Evolutionary conservation across 2,113 vertebrate genomes (phyloP), one percentile per base, ranked within the genome.

Genomic region (Oryzias woworae): DNA sequence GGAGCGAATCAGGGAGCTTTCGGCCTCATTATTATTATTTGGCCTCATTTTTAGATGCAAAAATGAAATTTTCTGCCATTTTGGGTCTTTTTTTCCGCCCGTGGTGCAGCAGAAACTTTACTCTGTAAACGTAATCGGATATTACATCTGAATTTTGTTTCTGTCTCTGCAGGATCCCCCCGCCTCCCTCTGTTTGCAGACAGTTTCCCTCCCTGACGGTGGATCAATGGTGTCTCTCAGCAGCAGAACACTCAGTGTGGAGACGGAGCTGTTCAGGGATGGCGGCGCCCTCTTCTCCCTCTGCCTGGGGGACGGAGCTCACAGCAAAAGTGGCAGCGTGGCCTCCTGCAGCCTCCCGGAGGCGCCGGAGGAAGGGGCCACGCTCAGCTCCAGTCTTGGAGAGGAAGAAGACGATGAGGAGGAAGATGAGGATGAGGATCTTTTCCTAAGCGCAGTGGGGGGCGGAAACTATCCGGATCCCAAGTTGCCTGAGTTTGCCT

Each of bases 161-260:
- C 58, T 64, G 22, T 64, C 65, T 53, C 56, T 81, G 63, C 85
- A 90, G 88, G 79, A 71, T 72, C 56, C 45, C 41, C 61, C 24
- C 66, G 50, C 16, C 36, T 42, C 52, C 26, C 60, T 58, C 36
- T 12, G 10, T 36, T 12, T 36, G 36, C 10, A 58, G 73, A 44
- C 75, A 43, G 50, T 81, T 71, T 78, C 71, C 53, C 69, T 55
- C 5, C 36, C 72, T 62, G 0, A 23, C 78, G 63, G 62, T n/a
- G 82, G 82, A 91, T 90, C 90, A 90, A 95, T 95, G 95, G 92
- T 96, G 86, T 94, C 94, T 78, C 82, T 95, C 85, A 92, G 88
- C 66, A 90, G 90, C 87, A 84, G 91, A 92, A 85, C 87, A 53
- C 82, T 89, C 85, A 80, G 79, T 52, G 18, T 88, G 85, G 86